Evolutionary conservation across 2,113 vertebrate species (phyloP).

Genomic region (Chroicocephalus ridibundus): DNA sequence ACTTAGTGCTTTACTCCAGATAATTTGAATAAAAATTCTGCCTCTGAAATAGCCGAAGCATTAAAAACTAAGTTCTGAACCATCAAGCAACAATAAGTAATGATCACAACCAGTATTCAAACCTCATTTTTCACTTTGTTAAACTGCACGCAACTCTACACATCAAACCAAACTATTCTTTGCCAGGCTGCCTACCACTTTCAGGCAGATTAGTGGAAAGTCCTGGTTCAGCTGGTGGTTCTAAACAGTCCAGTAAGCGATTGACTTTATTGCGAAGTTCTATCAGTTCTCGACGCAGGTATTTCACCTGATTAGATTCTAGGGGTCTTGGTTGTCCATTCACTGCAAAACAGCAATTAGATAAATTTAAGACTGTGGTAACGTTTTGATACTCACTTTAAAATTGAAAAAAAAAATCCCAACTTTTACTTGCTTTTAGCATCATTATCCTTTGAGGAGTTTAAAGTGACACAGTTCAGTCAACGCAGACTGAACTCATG

Average conservation of each 20-base stretch:
- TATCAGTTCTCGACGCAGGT: constrained; percentile 94
- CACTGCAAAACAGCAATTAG: constrained; percentile 77
- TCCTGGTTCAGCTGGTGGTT: constrained; percentile 89
- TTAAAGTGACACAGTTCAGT: background rate
- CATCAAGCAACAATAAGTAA: background rate
- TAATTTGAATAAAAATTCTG: background rate
- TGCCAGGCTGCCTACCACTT: constrained; percentile 77
- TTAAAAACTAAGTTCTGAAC: background rate
- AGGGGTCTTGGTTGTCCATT: constrained; percentile 96
- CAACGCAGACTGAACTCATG: background rate
- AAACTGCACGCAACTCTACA: background rate
- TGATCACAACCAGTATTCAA: background rate
- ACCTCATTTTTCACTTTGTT: background rate
- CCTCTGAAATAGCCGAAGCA: background rate
- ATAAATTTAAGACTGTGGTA: background rate
- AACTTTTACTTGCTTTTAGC: background rate
- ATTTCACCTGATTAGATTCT: constrained; percentile 97
- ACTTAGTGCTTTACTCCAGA: background rate
- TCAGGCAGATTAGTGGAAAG: constrained; percentile 81
- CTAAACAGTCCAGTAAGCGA: constrained; percentile 91
- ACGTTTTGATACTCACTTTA: background rate
- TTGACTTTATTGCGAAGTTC: constrained; percentile 98
- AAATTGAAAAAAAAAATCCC: background rate
- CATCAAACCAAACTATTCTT: background rate
- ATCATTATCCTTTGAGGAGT: background rate